phyloP scores from a whole-genome alignment of 2,113 vertebrate species.

The Sterrhoptilus dennistouni region DNA sequence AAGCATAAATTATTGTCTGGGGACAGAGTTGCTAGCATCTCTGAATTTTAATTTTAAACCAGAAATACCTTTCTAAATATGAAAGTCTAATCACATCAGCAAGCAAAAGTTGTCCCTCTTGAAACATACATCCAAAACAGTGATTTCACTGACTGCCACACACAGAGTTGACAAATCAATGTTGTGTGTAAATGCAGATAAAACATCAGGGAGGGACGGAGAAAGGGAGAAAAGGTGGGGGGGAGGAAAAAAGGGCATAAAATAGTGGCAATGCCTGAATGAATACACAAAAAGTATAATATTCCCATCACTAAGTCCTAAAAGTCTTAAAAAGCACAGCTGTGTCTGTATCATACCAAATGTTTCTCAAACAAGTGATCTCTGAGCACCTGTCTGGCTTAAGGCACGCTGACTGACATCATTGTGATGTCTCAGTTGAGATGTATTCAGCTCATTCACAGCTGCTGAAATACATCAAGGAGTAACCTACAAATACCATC shows the following conservation, averaged over 20 bases:
- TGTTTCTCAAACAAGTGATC: not conserved
- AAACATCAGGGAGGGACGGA: not conserved
- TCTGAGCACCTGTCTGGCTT: constrained; percentile 22
- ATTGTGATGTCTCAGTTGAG: not conserved
- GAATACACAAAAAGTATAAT: not conserved
- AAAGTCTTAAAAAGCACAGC: not conserved
- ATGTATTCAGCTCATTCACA: constrained; percentile 12
- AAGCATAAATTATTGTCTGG: not conserved
- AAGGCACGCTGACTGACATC: not conserved
- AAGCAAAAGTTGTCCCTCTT: not conserved
- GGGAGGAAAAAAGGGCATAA: not conserved
- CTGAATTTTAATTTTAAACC: not conserved
- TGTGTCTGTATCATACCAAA: not conserved
- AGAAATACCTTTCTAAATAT: not conserved
- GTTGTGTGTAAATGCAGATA: not conserved
- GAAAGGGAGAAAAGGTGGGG: rapidly evolving
- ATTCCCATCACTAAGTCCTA: not conserved
- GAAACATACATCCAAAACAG: not conserved
- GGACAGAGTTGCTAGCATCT: not conserved
- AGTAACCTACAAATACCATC: not conserved
- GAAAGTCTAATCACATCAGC: not conserved
- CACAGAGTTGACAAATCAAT: not conserved
- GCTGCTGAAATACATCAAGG: constrained; percentile 12
- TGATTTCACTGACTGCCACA: not conserved
- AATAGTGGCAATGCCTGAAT: not conserved